phyloP scores from a whole-genome alignment of 2,113 vertebrate genomes.

The Alexandromys fortis region DNA sequence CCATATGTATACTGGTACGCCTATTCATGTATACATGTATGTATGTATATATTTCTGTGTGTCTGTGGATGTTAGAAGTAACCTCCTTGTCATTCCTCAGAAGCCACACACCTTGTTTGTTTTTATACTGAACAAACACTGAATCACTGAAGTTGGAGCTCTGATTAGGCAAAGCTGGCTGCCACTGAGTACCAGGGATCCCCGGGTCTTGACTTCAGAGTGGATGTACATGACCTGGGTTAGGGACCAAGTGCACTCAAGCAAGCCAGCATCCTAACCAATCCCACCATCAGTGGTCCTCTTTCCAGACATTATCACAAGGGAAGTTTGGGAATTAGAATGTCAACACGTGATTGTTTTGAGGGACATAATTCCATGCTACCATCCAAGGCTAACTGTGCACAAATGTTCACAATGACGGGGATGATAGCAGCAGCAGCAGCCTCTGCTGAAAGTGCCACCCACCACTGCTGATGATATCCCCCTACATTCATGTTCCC shows the following conservation, averaged over 20 bases:
- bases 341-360: not conserved
- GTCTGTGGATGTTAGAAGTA: too few species aligned
- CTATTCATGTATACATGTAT: too few species aligned
- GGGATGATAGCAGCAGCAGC: rapidly evolving
- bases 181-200: not conserved
- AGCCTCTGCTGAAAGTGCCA: not conserved
- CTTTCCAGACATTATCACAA: not conserved
- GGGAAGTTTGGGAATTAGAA: not conserved
- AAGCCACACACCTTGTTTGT: not conserved
- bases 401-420: rapidly evolving
- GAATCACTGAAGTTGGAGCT: not conserved
- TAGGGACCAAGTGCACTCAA: rapidly evolving
- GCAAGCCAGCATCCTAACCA: not conserved
- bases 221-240: too few species aligned
- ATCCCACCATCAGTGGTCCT: not conserved
- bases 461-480: not conserved
- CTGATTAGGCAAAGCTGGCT: not conserved
- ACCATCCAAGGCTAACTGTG: not conserved
- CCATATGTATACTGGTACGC: too few species aligned
- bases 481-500: rapidly evolving
- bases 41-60: not conserved
- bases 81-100: not conserved
- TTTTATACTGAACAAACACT: not conserved
- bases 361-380: not conserved
- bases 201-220: not conserved